Base-by-base conservation (phyloP, 2,797 vertebrate genomes). In the Cossypha polioptera region DNA sequence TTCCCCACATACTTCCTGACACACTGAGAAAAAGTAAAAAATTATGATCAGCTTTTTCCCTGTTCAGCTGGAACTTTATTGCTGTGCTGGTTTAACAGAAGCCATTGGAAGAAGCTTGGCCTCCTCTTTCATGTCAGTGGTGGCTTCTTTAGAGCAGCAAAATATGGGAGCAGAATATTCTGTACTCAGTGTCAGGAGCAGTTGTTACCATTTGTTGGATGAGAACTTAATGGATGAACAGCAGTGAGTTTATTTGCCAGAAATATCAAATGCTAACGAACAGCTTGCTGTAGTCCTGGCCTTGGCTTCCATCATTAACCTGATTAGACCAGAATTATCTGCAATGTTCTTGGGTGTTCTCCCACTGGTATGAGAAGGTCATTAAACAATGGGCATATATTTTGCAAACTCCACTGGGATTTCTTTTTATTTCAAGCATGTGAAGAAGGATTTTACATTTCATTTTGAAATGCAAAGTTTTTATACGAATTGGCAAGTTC, bases 221-320 rank as follows among this genome's bases (percentile, higher is more conserved):
- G 72, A 51, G 78, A 92, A 80, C 92, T 77, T 83, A 91, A 88
- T 89, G 78, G 68, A 13, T 88, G 91, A 96, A 72, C 89, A 95
- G 92, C 91, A 92, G 84, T 65, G 86, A 86, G 57, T 89, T 94
- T 92, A 88, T 94, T 93, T 93, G 91, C 95, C 93, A 95, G 94
- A 91, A 95, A 92, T 92, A 95, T 94, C 92, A 96, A 95, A 94
- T 94, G 91, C 77, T 96, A 95, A 91, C 0, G 31, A 97, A 95
- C 94, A 97, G 91, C 94, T 95, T 96, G 93, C 84, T 88, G 54
- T 85, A 93, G 84, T 84, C 78, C 71, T 92, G 80, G 92, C 81
- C 90, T 88, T 92, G 94, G 86, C 90, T 96, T 92, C 86, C 0
- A 0, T 87, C 81, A 48, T 95, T 95, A 96, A 94, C 95, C 91